phyloP scores from a whole-genome alignment of 1,140 invertebrate species.

The Drosophila seguyi region DNA sequence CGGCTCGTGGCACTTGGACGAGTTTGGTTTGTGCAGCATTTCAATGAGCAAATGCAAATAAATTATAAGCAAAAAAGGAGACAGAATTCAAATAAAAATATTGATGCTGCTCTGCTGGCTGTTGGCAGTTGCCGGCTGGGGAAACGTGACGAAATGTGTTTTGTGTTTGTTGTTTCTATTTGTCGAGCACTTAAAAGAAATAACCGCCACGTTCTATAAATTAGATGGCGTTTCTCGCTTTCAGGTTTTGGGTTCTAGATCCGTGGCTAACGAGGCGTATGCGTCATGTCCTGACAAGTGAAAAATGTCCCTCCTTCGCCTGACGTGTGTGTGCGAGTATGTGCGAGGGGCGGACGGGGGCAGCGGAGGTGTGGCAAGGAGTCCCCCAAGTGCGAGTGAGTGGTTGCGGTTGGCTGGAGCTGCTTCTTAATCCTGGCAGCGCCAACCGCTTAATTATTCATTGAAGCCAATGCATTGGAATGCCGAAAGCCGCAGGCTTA shows the following conservation, averaged over 20 bases:
- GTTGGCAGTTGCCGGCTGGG: constrained; percentile 7
- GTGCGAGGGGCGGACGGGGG: neutral
- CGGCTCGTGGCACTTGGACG: constrained; percentile 58
- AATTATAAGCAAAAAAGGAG: constrained; percentile 75
- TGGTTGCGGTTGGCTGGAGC: constrained; percentile 43
- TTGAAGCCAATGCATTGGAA: constrained; percentile 81
- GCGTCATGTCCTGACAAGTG: constrained; percentile 48
- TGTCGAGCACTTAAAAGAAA: constrained; percentile 64
- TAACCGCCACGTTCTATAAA: constrained; percentile 72
- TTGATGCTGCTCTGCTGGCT: constrained; percentile 63
- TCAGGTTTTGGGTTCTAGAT: constrained; percentile 45
- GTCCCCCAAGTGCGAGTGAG: constrained; percentile 45
- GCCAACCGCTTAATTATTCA: constrained; percentile 82
- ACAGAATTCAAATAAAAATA: constrained; percentile 66
- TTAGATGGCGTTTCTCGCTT: constrained; percentile 74
- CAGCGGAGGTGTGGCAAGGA: constrained; percentile 22
- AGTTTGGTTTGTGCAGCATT: constrained; percentile 75
- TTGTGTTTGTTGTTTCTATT: constrained; percentile 45
- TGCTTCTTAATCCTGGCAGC: constrained; percentile 64
- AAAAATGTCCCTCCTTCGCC: constrained; percentile 57
- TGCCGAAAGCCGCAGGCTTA: constrained; percentile 66
- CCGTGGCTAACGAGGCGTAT: constrained; percentile 56
- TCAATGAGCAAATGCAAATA: constrained; percentile 83
- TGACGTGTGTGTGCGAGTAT: constrained; percentile 1
- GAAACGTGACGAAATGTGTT: constrained; percentile 73